Conservation (phyloP, 37 sponge, comb jelly and placozoan species). For the Hormiphora californensis region DNA sequence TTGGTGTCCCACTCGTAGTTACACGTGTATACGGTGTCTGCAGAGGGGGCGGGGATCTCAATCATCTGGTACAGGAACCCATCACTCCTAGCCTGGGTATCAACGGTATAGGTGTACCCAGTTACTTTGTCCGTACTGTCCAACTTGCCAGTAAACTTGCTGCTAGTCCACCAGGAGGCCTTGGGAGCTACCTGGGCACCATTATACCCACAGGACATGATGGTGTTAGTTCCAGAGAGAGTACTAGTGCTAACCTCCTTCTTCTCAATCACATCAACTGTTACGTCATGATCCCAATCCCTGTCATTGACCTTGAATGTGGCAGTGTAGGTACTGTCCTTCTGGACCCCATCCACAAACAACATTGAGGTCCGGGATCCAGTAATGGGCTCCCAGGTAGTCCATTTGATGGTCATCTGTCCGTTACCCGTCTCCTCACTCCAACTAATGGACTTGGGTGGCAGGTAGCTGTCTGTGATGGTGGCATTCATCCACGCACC, state of each 20-base stretch:
- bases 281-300: not conserved
- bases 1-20: conserved; percentile 1
- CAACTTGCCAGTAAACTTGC: not conserved
- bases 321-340: not conserved
- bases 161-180: not conserved
- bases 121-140: not conserved
- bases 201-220: not conserved
- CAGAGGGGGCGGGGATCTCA: not conserved
- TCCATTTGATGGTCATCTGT: not conserved
- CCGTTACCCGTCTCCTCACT: not conserved
- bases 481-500: not conserved
- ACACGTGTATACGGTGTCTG: not conserved
- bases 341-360: not conserved
- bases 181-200: not conserved
- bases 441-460: not conserved
- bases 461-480: not conserved
- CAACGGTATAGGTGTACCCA: not conserved
- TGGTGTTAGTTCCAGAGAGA: not conserved
- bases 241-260: not conserved
- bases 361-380: not conserved
- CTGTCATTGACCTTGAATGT: not conserved
- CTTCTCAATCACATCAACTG: not conserved
- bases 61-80: not conserved
- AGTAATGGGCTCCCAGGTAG: not conserved
- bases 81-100: not conserved